Conservation (phyloP, 2,888 invertebrate genomes). For the Ceriagrion tenellum region DNA sequence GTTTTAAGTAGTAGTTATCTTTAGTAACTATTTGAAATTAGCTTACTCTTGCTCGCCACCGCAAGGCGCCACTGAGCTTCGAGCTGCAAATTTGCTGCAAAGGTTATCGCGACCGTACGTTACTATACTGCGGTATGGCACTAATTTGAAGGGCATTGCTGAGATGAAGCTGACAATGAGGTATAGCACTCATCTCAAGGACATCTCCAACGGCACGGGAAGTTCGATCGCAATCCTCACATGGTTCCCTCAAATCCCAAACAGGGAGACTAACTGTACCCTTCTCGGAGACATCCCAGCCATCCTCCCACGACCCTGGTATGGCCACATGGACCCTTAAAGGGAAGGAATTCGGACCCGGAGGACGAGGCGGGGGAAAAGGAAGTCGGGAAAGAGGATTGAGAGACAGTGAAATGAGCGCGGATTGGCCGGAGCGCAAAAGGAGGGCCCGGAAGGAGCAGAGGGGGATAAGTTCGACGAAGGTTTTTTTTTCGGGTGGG, state of each 20-base stretch:
- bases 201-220: no score
- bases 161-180: no score
- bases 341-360: background rate
- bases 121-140: no score
- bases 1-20: no score
- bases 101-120: no score
- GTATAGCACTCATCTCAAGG: no score
- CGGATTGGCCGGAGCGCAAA: background rate
- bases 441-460: background rate
- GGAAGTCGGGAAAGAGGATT: background rate
- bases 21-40: no score
- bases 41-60: no score
- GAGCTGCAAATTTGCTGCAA: no score
- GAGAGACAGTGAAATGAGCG: background rate
- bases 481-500: constrained; percentile 40
- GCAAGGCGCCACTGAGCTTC: no score
- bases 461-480: background rate
- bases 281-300: background rate
- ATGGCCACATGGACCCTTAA: background rate
- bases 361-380: background rate
- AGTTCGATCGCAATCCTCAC: no score
- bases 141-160: no score
- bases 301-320: background rate
- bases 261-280: background rate
- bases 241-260: background rate